phyloP scores from a whole-genome alignment of 2,113 vertebrate species.

The Xiphophorus maculatus region DNA sequence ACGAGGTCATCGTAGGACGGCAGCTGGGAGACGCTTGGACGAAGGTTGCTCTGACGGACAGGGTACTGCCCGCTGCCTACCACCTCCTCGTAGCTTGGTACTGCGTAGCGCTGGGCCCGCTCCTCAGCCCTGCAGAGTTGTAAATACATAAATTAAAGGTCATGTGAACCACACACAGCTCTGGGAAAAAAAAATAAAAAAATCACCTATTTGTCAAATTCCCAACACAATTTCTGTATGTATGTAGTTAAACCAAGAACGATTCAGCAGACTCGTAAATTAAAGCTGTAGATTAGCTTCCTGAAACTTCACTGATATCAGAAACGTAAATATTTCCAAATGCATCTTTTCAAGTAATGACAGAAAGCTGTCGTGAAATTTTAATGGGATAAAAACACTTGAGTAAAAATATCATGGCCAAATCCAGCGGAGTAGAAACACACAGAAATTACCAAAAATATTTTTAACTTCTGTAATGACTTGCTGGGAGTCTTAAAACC shows the following conservation, averaged over 20 bases:
- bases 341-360: no score
- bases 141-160: neutral
- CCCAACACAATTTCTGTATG: neutral
- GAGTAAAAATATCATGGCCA: no score
- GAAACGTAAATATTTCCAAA: neutral
- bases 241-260: no score
- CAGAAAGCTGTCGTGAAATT: no score
- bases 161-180: neutral
- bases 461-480: no score
- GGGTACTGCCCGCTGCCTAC: constrained; percentile 83
- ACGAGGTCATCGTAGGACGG: constrained; percentile 93
- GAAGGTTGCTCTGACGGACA: constrained; percentile 67
- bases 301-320: neutral
- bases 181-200: no score
- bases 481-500: no score
- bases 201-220: neutral
- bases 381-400: no score
- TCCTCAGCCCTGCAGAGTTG: constrained; percentile 64
- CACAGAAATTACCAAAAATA: no score
- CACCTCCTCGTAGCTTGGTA: constrained; percentile 94
- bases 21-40: constrained; percentile 85
- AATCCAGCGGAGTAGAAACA: no score
- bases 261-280: neutral
- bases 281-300: neutral
- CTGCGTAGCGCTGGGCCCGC: constrained; percentile 68